Percentiles rank a stretch among this genome's conserved stretches.
Conservation (phyloP, 1,140 invertebrate species). For the Cotesia typhae region DNA sequence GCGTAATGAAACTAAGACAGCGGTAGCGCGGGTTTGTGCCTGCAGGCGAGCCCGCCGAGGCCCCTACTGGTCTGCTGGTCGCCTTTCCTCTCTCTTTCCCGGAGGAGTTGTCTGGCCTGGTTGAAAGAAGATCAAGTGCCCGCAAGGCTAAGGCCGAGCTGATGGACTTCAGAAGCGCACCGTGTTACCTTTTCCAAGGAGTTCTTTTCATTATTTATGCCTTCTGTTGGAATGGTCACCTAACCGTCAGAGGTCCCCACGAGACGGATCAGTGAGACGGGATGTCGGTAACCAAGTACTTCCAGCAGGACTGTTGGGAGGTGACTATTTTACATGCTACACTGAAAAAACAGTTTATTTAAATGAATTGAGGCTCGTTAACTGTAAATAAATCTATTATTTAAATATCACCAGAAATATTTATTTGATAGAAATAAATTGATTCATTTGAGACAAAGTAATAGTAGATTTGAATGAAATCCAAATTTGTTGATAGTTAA, state of each 20-base stretch:
- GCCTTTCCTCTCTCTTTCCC: conserved; percentile 37
- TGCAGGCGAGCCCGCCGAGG: conserved; percentile 42
- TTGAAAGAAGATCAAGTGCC: too few relatives aligned
- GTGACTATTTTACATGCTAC: too few relatives aligned
- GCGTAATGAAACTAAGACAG: conserved; percentile 55
- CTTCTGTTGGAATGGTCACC: background rate
- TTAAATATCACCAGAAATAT: too few relatives aligned
- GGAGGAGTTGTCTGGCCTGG: too few relatives aligned
- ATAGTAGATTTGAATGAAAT: too few relatives aligned
- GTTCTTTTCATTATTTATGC: background rate
- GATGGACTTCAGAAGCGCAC: background rate
- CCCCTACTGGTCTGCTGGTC: too few relatives aligned
- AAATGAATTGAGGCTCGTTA: too few relatives aligned
- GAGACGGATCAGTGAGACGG: background rate
- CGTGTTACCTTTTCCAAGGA: background rate
- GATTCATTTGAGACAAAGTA: too few relatives aligned
- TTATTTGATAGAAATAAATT: too few relatives aligned
- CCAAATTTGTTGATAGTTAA: too few relatives aligned
- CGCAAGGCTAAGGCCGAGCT: background rate
- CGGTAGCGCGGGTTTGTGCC: conserved; percentile 49
- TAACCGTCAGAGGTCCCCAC: conserved; percentile 24
- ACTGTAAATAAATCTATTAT: too few relatives aligned
- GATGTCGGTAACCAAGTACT: conserved; percentile 25
- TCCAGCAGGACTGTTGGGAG: background rate
- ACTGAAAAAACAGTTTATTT: too few relatives aligned